Evolutionary conservation across 2,888 invertebrate species (phyloP).

Genomic region (Acheta domesticus): DNA sequence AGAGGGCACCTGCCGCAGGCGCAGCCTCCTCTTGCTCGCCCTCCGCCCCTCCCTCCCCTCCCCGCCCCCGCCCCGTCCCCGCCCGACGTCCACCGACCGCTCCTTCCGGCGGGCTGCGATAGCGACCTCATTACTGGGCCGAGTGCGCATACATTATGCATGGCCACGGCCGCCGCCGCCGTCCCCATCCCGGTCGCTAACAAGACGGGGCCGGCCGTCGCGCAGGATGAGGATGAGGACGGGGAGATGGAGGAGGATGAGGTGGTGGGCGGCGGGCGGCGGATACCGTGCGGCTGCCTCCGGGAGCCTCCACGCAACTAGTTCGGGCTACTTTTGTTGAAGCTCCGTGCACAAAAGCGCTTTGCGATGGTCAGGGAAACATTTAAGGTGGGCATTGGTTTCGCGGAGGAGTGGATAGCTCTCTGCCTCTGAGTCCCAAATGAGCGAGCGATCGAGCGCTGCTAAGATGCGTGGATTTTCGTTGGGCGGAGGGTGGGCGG

Average conservation of each 20-base stretch:
- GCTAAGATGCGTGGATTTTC: too few species aligned
- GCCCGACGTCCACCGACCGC: not conserved
- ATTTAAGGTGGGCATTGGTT: too few species aligned
- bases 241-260: not conserved
- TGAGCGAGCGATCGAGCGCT: too few species aligned
- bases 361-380: too few species aligned
- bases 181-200: not conserved
- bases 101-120: constrained; percentile 1
- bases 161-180: not conserved
- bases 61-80: not conserved
- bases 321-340: too few species aligned
- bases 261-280: not conserved
- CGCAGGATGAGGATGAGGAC: not conserved
- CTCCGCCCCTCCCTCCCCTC: not conserved
- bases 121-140: not conserved
- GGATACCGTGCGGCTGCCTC: too few species aligned
- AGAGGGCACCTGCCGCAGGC: too few species aligned
- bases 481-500: not conserved
- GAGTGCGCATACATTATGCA: constrained; percentile 18
- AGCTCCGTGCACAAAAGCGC: too few species aligned
- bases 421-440: too few species aligned
- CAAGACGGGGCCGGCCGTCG: not conserved
- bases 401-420: too few species aligned
- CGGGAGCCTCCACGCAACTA: too few species aligned
- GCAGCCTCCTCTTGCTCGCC: not conserved